Conservation (phyloP, 2,888 invertebrate species). For the Mamestra brassicae region DNA sequence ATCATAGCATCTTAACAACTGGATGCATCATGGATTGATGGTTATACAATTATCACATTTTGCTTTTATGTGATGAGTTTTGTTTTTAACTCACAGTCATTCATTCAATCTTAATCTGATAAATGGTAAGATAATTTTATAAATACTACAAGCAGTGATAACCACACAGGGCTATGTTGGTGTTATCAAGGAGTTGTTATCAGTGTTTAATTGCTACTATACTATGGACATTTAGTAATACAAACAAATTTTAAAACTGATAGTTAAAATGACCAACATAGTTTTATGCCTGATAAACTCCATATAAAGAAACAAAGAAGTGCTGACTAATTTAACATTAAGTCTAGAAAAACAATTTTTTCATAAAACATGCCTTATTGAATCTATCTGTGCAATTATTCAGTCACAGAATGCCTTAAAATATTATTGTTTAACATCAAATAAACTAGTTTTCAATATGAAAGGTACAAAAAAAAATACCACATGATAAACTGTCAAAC, state of each 20-base stretch:
- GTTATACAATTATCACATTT: background rate
- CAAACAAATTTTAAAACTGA: constrained; percentile 12
- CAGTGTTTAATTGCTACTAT: constrained; percentile 34
- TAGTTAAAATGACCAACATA: background rate
- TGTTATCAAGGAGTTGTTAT: constrained; percentile 33
- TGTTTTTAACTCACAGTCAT: background rate
- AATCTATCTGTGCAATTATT: background rate
- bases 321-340: background rate
- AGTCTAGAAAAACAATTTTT: background rate
- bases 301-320: background rate
- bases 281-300: background rate
- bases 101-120: constrained; percentile 25
- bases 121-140: constrained; percentile 18
- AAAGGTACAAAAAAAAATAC: background rate
- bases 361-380: background rate
- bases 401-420: background rate
- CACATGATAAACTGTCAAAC: background rate
- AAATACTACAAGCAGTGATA: constrained; percentile 16
- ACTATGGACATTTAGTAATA: constrained; percentile 1
- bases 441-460: no score
- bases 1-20: no score
- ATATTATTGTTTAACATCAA: background rate
- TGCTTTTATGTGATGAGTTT: background rate
- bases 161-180: constrained; percentile 2
- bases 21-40: background rate